Evolutionary conservation across 2,797 vertebrate species (phyloP), one percentile per base, ranked within the genome.

Genomic region (Varecia variegata): DNA sequence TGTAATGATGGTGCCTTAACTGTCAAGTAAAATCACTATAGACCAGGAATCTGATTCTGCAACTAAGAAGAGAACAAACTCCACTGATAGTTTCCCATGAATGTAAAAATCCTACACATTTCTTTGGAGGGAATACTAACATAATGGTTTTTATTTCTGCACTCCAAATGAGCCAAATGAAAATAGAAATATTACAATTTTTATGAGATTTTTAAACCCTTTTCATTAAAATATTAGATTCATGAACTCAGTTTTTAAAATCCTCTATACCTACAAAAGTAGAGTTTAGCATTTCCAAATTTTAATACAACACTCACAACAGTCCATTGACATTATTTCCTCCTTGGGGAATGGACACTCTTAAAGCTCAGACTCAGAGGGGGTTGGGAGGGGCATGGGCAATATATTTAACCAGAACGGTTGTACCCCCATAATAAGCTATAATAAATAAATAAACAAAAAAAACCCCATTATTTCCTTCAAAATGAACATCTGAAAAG

Each of bases 111-210:
- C 74, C 80, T 60, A 58, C 32, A 82, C 10, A 70, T 65, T 70
- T 81, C 50, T 88, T 77, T 45, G 68, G 13, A 76, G 17, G 27
- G 18, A 76, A 88, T 10, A 52, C 23, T 81, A 85, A 93, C 83
- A 62, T 52, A 68, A 81, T 58, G 30, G 7, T 30, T 68, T 97
- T 60, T 60, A 38, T 89, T 47, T 80, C 80, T 73, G 43, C 14
- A 86, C 35, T 60, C 45, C 13, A 60, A 96, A 89, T 27, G 14
- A 54, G 45, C 23, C 58, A 62, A 79, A 43, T 45, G n/a, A 76
- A 13, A 93, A 71, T 15, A 82, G n/a, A 27, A 96, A 70, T 60
- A 77, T 60, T 71, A 86, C 15, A 86, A 77, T 86, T 94, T 89
- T 58, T 89, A 83, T 27, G 84, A 23, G 56, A 92, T 74, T 88